phyloP scores from a whole-genome alignment of 2,113 vertebrate genomes.

The Lonchura striata region DNA sequence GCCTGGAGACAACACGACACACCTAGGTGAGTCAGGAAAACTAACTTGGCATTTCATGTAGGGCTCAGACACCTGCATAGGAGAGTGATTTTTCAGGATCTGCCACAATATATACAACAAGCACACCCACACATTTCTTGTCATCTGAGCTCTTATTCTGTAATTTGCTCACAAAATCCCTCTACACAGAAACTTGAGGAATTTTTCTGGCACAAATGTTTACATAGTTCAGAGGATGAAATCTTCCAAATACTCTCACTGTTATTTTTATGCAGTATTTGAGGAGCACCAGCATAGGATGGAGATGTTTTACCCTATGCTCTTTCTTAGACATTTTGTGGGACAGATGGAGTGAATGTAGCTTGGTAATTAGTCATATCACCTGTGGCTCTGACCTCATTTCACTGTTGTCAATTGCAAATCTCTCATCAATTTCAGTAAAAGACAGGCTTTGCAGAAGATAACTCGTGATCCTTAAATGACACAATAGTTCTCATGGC shows the following conservation, averaged over 20 bases:
- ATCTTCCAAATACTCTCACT: neutral
- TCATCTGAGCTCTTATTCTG: neutral
- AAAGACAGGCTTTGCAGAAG: neutral
- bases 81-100: neutral
- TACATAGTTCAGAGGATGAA: neutral
- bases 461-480: neutral
- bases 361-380: constrained; percentile 16
- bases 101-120: neutral
- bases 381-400: neutral
- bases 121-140: neutral
- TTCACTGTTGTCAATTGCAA: neutral
- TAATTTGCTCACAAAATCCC: neutral
- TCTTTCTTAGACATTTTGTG: neutral
- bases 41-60: neutral
- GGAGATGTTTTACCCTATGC: neutral
- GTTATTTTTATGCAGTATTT: neutral
- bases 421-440: neutral
- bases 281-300: neutral
- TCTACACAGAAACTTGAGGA: neutral
- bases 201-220: neutral
- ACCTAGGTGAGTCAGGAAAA: neutral
- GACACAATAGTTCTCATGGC: neutral
- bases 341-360: constrained; percentile 10
- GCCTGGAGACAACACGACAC: neutral
- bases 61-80: neutral